Conservation (phyloP, 2,888 invertebrate genomes). For the Sclerodermus sp. region DNA sequence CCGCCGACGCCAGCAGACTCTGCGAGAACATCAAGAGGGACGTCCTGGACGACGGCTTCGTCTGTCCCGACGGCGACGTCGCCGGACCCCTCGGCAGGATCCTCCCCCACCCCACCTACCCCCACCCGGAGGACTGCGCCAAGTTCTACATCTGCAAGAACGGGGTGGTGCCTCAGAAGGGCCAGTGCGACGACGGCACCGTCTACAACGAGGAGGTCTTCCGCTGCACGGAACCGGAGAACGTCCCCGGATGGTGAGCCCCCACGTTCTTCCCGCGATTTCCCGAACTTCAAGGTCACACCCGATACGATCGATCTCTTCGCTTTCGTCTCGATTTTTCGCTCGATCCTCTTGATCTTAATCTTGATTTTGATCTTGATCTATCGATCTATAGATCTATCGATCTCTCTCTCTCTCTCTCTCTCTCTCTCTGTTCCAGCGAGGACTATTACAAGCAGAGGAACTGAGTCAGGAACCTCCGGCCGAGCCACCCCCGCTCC, state of each 20-base stretch:
- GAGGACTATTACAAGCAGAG: conserved; percentile 70
- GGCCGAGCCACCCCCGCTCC: no score
- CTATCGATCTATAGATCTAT: no score
- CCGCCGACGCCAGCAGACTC: conserved; percentile 63
- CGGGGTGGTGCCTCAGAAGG: conserved; percentile 74
- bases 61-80: conserved; percentile 72
- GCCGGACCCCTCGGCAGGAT: conserved; percentile 69
- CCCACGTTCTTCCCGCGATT: no score
- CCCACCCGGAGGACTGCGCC: conserved; percentile 78
- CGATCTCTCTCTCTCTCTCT: conserved; percentile 6
- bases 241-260: conserved; percentile 75
- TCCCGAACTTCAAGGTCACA: no score
- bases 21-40: conserved; percentile 64
- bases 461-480: conserved; percentile 20
- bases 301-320: no score
- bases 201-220: conserved; percentile 80
- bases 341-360: no score
- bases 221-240: conserved; percentile 76
- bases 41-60: conserved; percentile 73
- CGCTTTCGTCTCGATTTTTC: no score
- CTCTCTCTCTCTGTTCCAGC: conserved; percentile 59
- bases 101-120: conserved; percentile 76
- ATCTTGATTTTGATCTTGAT: no score
- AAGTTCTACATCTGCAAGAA: conserved; percentile 83
- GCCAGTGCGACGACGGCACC: conserved; percentile 71